These are phyloP conservation scores for Ochlodes sylvanus DNA, from an alignment of 2,888 invertebrate genomes.

Conservation along the genomic window DNA sequence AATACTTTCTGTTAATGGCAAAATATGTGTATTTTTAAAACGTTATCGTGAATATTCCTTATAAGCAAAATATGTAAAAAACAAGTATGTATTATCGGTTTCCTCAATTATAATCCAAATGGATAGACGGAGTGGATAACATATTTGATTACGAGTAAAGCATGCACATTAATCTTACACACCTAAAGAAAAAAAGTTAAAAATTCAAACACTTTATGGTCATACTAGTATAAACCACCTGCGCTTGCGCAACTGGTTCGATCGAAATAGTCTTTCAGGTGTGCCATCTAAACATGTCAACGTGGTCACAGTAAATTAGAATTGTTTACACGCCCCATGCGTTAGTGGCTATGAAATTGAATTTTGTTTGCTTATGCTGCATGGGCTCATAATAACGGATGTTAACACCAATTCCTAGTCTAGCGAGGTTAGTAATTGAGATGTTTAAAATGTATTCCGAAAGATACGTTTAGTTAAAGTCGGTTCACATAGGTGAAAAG, in stretches of 20 bases:
- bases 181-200: constrained; percentile 23
- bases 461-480: constrained; percentile 2
- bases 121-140: constrained; percentile 30
- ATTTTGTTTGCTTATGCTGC: constrained; percentile 31
- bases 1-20: not conserved
- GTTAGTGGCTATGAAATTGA: constrained; percentile 33
- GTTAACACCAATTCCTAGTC: constrained; percentile 11
- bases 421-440: constrained; percentile 3
- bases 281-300: constrained; percentile 51
- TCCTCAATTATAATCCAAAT: constrained; percentile 34
- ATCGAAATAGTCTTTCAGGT: constrained; percentile 63
- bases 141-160: constrained; percentile 28
- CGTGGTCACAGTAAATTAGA: constrained; percentile 39
- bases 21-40: not conserved
- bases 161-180: constrained; percentile 32
- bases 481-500: not conserved
- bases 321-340: constrained; percentile 35
- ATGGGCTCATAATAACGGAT: constrained; percentile 13
- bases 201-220: constrained; percentile 42
- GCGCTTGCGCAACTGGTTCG: constrained; percentile 50
- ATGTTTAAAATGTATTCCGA: not conserved
- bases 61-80: constrained; percentile 6
- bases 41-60: not conserved
- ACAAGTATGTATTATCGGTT: constrained; percentile 17
- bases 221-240: constrained; percentile 43